Conservation (phyloP, 2,888 invertebrate genomes). For the Dicyrtomina minuta region DNA sequence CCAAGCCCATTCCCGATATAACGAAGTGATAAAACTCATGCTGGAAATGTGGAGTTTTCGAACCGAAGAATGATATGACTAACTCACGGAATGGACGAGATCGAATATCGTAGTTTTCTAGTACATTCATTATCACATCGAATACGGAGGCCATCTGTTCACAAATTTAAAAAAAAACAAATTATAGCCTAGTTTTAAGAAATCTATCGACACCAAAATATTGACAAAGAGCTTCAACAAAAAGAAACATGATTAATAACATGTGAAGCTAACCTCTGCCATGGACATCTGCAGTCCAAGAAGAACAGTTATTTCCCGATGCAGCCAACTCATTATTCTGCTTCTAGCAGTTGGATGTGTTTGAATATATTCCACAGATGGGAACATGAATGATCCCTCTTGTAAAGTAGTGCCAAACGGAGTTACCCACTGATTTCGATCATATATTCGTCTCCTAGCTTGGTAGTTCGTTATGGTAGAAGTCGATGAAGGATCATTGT, state of each 20-base stretch:
- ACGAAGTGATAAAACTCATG: constrained; percentile 87
- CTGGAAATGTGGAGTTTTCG: constrained; percentile 78
- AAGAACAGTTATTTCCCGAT: constrained; percentile 78
- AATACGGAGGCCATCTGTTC: constrained; percentile 67
- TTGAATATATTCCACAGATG: constrained; percentile 48
- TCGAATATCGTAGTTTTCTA: constrained; percentile 61
- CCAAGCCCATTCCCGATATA: constrained; percentile 61
- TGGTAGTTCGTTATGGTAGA: constrained; percentile 43
- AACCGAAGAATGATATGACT: constrained; percentile 69
- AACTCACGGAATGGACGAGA: constrained; percentile 68
- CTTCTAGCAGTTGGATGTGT: constrained; percentile 75
- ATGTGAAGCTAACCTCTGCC: constrained; percentile 42
- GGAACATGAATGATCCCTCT: constrained; percentile 41
- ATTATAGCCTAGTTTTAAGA: background rate
- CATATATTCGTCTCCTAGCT: constrained; percentile 49
- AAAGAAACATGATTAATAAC: constrained; percentile 16
- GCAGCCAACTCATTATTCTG: constrained; percentile 83
- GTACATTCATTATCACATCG: constrained; percentile 68
- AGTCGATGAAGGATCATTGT: constrained; percentile 23
- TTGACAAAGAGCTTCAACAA: background rate
- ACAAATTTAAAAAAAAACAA: constrained; percentile 55
- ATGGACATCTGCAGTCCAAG: constrained; percentile 57
- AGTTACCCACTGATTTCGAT: constrained; percentile 48
- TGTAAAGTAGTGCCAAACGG: constrained; percentile 44
- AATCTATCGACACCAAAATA: background rate